These are phyloP conservation scores for Capreolus pygargus DNA, from an alignment of 2,113 vertebrate genomes.

Conservation along the genomic window DNA sequence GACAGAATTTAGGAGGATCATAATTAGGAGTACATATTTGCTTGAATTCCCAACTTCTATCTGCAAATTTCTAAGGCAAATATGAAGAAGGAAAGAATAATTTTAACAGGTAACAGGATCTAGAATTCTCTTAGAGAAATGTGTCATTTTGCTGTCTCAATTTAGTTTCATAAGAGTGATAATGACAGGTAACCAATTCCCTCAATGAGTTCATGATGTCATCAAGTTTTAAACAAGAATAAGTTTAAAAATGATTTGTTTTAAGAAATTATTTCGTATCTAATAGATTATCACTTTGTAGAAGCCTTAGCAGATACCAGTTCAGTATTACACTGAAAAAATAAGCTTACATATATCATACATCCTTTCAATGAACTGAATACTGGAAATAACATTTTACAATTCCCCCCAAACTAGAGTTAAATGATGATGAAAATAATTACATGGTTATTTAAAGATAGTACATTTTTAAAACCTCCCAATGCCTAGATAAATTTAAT, in stretches of 20 bases:
- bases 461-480: neutral
- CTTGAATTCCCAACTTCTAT: neutral
- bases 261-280: neutral
- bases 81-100: neutral
- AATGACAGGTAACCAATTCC: neutral
- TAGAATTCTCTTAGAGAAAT: neutral
- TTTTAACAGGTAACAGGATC: neutral
- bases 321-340: neutral
- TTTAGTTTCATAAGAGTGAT: neutral
- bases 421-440: constrained; percentile 1
- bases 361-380: neutral
- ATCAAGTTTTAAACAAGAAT: neutral
- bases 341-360: neutral
- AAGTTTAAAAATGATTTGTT: neutral
- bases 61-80: neutral
- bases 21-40: neutral
- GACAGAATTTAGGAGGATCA: neutral
- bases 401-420: neutral
- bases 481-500: neutral
- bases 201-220: neutral
- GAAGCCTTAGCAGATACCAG: neutral
- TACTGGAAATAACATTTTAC: neutral
- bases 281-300: neutral
- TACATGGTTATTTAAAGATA: neutral
- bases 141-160: neutral